Percentiles rank a stretch among this genome's conserved stretches.
These are phyloP conservation scores for Athalia cordata DNA, from an alignment of 2,888 invertebrate genomes.

Conservation along the genomic window DNA sequence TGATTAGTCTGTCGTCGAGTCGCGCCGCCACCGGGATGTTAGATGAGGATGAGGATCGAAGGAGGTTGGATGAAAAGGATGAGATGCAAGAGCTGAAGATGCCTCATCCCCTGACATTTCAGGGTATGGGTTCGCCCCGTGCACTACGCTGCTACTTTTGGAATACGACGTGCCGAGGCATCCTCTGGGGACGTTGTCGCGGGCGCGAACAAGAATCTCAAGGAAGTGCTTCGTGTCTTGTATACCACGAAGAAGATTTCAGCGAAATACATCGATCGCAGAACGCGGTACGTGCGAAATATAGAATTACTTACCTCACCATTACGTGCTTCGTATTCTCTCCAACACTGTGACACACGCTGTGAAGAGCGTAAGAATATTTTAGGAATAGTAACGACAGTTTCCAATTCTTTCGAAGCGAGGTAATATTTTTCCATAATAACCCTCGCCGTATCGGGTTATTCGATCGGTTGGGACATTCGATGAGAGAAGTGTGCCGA, in stretches of 20 bases:
- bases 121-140: slow-evolving; percentile 26
- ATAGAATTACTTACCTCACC: slow-evolving; percentile 14
- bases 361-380: neutral
- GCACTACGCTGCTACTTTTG: slow-evolving; percentile 1
- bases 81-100: neutral
- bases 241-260: slow-evolving; percentile 27
- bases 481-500: slow-evolving; percentile 1
- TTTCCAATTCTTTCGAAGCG: too few species aligned
- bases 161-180: slow-evolving; percentile 37
- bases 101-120: slow-evolving; percentile 23
- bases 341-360: neutral
- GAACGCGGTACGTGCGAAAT: neutral
- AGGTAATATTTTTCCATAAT: too few species aligned
- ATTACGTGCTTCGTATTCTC: slow-evolving; percentile 13
- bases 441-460: too few species aligned
- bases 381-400: neutral
- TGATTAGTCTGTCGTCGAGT: slow-evolving; percentile 39
- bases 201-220: slow-evolving; percentile 30
- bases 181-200: slow-evolving; percentile 32
- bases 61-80: neutral
- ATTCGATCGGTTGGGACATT: neutral
- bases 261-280: slow-evolving; percentile 29
- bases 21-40: neutral
- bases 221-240: slow-evolving; percentile 32
- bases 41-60: neutral